Evolutionary conservation across 2,888 invertebrate species (phyloP), one percentile per base, ranked within the genome.

Genomic region (Diogma glabrata): DNA sequence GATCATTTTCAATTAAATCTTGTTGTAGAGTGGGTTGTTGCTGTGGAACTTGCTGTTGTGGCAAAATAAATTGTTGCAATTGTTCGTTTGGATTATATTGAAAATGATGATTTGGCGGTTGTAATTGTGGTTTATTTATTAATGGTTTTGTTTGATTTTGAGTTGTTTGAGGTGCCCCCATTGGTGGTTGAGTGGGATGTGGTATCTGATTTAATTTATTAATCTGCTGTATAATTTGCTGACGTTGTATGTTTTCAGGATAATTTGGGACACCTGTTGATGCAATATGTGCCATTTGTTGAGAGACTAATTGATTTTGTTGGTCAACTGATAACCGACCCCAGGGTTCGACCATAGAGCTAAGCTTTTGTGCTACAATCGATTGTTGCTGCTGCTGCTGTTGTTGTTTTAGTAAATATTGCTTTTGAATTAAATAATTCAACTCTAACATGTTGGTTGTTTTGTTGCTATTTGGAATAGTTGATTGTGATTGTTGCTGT

Each of bases 281-380:
- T 65, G 52, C 49, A 52, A 47, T 45, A 52, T 49, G 23, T 14
- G 47, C 2, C 59, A 60, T 6, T 51, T 68, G 67, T 36, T 63
- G 65, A 1, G 63, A 60, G 0, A 68, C 58, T 28, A 66, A 55
- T n/a, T 61, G 55, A 20, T 69, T 65, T 4, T 61, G 61, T 28
- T 69, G 67, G 3, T 59, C 59, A 0, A 63, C 57, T 16, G 63
- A 60, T 23, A 67, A 53, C 0, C 61, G 59, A 24, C 62, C 62
- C 49, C 67, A 68, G 22, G 64, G 60, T 6, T 69, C 68, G 6
- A 28, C 26, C n/a, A n/a, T n/a, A 19, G 5, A 47, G 50, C 23
- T 50, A 19, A n/a, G 30, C 8, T 16, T 47, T n/a, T 33, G 28
- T n/a, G 9, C 55, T 53, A 33, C 50, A 51, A 10, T 51, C 26